Conservation (phyloP, 2,888 invertebrate species). For the Cancer borealis region DNA sequence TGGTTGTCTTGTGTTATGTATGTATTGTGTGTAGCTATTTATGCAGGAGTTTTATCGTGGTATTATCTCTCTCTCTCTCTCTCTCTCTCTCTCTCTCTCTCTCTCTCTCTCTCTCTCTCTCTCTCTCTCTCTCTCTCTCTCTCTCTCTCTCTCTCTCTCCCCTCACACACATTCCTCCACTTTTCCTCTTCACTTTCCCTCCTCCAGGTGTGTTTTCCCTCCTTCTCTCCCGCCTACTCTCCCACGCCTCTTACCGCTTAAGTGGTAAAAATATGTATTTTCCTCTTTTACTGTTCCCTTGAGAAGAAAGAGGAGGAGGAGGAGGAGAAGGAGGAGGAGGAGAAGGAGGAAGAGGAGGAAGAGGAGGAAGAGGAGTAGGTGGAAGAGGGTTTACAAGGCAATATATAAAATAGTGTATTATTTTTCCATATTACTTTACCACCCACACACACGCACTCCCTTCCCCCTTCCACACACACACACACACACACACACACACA, state of each 20-base stretch:
- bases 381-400: not conserved
- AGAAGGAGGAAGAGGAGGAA: not conserved
- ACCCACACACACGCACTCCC: conserved; percentile 15
- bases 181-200: not conserved
- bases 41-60: not conserved
- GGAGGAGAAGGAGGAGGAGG: conserved; percentile 26
- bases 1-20: not conserved
- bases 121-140: not conserved
- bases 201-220: not conserved
- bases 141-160: not conserved
- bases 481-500: conserved; percentile 16
- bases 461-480: not conserved
- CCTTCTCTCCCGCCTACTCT: not conserved
- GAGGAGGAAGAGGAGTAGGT: conserved; percentile 8
- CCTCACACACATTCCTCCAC: not conserved
- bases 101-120: conserved; percentile 8
- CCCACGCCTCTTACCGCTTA: not conserved
- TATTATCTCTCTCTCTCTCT: not conserved
- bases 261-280: too few relatives aligned
- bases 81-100: not conserved
- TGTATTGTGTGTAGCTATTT: not conserved
- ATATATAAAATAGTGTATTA: too few relatives aligned
- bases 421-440: not conserved
- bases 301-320: not conserved
- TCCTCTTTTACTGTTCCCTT: too few relatives aligned